phyloP scores from a whole-genome alignment of 2,113 vertebrate species.

The Ariopsis seemanni region DNA sequence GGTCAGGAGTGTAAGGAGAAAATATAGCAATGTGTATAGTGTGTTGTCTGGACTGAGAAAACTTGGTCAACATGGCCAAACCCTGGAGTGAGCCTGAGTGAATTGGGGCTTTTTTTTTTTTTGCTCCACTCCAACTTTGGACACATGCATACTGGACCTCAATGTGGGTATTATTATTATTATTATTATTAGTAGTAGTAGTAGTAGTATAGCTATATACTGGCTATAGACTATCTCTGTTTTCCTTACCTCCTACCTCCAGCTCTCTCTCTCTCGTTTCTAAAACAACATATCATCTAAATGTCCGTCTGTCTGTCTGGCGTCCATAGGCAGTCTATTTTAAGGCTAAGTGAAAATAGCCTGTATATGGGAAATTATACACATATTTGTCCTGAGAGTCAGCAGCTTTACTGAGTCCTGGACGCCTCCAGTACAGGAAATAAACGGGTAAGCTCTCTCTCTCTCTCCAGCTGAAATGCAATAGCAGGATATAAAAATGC shows the following conservation, averaged over 20 bases:
- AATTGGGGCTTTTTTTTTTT: neutral
- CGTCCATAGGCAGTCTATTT: constrained; percentile 75
- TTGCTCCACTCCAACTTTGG: neutral
- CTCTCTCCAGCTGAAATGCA: neutral
- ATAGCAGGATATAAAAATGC: neutral
- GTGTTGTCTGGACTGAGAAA: constrained; percentile 27
- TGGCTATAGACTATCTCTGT: neutral
- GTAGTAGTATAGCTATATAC: neutral
- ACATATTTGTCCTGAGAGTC: constrained; percentile 9
- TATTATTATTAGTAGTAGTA: constrained; percentile 1
- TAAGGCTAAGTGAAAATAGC: constrained; percentile 16
- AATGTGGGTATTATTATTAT: neutral
- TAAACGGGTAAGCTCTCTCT: constrained; percentile 17
- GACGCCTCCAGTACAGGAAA: constrained; percentile 4
- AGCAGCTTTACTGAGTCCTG: constrained; percentile 15
- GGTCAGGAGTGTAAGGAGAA: neutral
- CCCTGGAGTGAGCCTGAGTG: constrained; percentile 24
- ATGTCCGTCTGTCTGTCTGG: constrained; percentile 65
- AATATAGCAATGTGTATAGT: neutral
- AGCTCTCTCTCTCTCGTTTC: constrained; percentile 38
- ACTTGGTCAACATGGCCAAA: constrained; percentile 35
- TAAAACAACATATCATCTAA: neutral
- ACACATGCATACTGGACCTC: neutral
- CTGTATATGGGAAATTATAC: constrained; percentile 23
- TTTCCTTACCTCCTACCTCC: neutral